A percentile compares a stretch with the other conserved stretches of the same genome.
Conservation (phyloP, 2,113 vertebrate genomes). For the Lepisosteus oculatus region DNA sequence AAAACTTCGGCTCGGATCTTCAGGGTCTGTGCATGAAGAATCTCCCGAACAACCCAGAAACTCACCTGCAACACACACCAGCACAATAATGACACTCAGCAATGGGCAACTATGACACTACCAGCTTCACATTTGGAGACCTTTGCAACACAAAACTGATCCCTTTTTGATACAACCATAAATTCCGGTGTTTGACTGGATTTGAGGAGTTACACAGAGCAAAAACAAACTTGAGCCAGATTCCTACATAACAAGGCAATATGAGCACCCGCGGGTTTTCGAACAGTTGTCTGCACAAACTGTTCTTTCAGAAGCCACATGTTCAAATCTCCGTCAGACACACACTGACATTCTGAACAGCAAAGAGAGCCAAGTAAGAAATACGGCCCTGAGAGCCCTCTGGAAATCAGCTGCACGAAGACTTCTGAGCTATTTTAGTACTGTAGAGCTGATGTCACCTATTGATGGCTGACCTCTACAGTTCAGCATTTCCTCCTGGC, state of each 20-base stretch:
- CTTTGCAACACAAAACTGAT: no score
- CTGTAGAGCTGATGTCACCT: background rate
- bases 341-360: conserved; percentile 4
- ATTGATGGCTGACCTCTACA: background rate
- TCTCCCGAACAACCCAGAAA: conserved; percentile 98
- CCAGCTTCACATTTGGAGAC: no score
- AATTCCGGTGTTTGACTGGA: no score
- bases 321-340: conserved; percentile 12
- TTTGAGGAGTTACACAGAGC: no score
- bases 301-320: conserved; percentile 36
- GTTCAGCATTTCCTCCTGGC: background rate
- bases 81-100: no score
- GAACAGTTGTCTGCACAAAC: conserved; percentile 52
- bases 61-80: conserved; percentile 72
- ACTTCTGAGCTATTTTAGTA: no score
- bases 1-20: conserved; percentile 98
- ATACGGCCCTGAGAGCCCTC: conserved; percentile 13
- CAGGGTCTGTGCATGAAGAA: conserved; percentile 93
- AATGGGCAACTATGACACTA: no score
- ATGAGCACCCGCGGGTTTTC: conserved; percentile 26
- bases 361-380: conserved; percentile 12
- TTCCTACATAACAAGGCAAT: conserved; percentile 15
- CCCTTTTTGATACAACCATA: no score
- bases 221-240: no score
- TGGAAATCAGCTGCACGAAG: background rate